Evolutionary conservation across 2,888 invertebrate species (phyloP), one percentile per base, ranked within the genome.

Genomic region (Fragum sueziense): DNA sequence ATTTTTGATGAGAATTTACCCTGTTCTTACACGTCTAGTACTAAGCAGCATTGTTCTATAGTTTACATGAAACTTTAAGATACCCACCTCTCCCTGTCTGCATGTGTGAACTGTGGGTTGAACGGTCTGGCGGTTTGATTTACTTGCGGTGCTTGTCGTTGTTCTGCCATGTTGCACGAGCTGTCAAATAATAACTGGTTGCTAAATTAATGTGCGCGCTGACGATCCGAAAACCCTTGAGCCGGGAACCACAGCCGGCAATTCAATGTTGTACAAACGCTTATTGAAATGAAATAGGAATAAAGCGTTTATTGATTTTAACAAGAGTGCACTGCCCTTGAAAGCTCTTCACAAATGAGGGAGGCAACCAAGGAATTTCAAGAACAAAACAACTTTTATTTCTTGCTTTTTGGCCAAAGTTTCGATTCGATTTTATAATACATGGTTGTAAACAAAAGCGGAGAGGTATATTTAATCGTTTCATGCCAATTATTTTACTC

Each of bases 11-110:
- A n/a, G n/a, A n/a, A n/a, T n/a, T n/a, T n/a, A n/a, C n/a, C n/a
- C n/a, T n/a, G n/a, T n/a, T n/a, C n/a, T n/a, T n/a, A n/a, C n/a
- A n/a, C n/a, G n/a, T n/a, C n/a, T n/a, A n/a, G n/a, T n/a, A n/a
- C n/a, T n/a, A n/a, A n/a, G n/a, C n/a, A n/a, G n/a, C n/a, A n/a
- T n/a, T n/a, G n/a, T n/a, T n/a, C n/a, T n/a, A n/a, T n/a, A n/a
- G n/a, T n/a, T n/a, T n/a, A n/a, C n/a, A n/a, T n/a, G n/a, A n/a
- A n/a, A n/a, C n/a, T n/a, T n/a, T n/a, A n/a, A n/a, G n/a, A n/a
- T n/a, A n/a, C n/a, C n/a, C n/a, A 84, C 84, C 84, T 72, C 72
- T 84, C 84, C 52, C 84, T 76, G 37, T 84, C 84, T 17, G 70
- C 79, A 52, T 81, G 79, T 1, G 79, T 74, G 62, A 84, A 84